Base-by-base conservation (phyloP, 1,140 invertebrate species). In the Macrobrachium nipponense region DNA sequence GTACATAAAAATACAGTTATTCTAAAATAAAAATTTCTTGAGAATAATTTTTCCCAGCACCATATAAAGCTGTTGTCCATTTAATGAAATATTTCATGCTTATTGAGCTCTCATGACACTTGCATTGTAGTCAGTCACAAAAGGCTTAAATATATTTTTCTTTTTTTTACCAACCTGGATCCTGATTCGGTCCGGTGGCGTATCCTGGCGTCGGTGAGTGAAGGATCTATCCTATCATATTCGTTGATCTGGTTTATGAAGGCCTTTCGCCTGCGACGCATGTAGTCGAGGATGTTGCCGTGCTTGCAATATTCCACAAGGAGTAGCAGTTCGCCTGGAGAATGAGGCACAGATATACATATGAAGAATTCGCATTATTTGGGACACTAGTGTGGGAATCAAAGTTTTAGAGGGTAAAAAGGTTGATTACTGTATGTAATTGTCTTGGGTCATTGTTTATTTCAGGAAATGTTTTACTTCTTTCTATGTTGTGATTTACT, bases 231-330 rank as follows among this genome's bases (percentile, higher is more conserved):
- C 72, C 66, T 89, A 66, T 82, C 86, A 15, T 87, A 72, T 18
- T 78, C 66, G 20, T 82, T 86, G 43, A 97, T 93, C 92, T 97
- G 96, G 91, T 97, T 94, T 7, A 97, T 94, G 88, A 96, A 98
- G 80, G 93, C 93, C 36, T 94, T 93, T 51, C 96, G 92, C 90
- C 97, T 95, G 44, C 94, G 92, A 44, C 95, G 91, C 73, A 99
- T 91, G 90, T 96, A 98, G 90, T 96, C 95, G 83, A 97, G 95
- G 5, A 99, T 92, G 92, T 98, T 98, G 15, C 97, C 97, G 90
- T 94, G 96, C 62, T 94, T 94, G 90, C 97, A 98, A 91, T 95
- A 98, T 90, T 99, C 97, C n/a, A 98, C 96, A 87, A 98, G 61
- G n/a, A 89, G 80, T 44, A 87, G 82, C 5, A 89, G 78, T 79